These are phyloP conservation scores for Catalaphyllia jardinei DNA, from an alignment of 64 coral and sea anemone species.

Conservation along the genomic window DNA sequence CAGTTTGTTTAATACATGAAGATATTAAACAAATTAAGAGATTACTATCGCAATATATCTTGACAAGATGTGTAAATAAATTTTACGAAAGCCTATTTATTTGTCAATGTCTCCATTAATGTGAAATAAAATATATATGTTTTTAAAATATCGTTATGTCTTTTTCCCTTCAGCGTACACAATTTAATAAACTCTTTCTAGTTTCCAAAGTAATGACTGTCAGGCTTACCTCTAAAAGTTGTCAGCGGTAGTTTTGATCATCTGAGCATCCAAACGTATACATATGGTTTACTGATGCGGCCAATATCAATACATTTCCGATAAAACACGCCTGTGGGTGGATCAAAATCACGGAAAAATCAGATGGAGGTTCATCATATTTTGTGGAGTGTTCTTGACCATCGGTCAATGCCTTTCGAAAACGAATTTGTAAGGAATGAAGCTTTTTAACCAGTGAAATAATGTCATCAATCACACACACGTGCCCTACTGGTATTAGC, in stretches of 20 bases:
- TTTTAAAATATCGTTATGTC: too few relatives aligned
- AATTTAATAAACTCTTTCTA: too few relatives aligned
- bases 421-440: neutral
- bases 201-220: neutral
- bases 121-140: too few relatives aligned
- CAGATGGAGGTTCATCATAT: neutral
- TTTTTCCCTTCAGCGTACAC: too few relatives aligned
- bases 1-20: too few relatives aligned
- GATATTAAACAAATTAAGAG: too few relatives aligned
- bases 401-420: neutral
- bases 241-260: neutral
- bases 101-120: too few relatives aligned
- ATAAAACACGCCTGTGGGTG: neutral
- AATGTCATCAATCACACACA: neutral
- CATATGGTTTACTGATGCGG: too few relatives aligned
- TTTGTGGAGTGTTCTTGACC: neutral
- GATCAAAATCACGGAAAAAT: neutral
- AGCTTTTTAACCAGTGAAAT: slow-evolving; percentile 13
- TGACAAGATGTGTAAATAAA: too few relatives aligned
- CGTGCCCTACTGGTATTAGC: slow-evolving; percentile 34
- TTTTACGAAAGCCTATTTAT: too few relatives aligned
- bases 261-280: neutral
- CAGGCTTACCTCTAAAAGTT: neutral
- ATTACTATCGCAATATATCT: too few relatives aligned
- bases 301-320: too few relatives aligned